phyloP scores from a whole-genome alignment of 2,888 invertebrate species.

The Falcaria lacertinaria region DNA sequence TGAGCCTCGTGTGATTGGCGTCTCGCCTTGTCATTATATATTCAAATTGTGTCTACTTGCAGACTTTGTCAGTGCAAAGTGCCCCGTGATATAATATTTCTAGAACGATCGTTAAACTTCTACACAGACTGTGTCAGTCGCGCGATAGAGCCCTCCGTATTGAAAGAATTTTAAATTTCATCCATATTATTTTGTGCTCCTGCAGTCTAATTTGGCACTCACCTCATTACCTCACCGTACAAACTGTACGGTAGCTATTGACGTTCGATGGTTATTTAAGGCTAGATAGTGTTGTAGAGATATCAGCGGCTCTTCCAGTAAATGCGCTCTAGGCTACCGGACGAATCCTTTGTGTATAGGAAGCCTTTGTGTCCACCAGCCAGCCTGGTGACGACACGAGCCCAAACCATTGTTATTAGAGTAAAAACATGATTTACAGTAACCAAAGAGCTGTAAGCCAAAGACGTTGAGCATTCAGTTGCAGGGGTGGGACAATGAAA shows the following conservation, averaged over 20 bases:
- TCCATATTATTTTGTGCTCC: too few relatives aligned
- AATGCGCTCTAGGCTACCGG: background rate
- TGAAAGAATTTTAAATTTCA: too few relatives aligned
- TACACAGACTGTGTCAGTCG: too few relatives aligned
- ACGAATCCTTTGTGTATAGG: background rate
- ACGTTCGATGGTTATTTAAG: background rate
- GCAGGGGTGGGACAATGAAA: slow-evolving; percentile 53
- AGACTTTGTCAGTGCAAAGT: background rate
- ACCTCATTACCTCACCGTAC: too few relatives aligned
- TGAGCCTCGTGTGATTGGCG: background rate
- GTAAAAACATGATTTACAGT: slow-evolving; percentile 13
- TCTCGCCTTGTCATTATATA: background rate
- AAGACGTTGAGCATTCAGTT: background rate
- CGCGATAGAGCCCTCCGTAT: too few relatives aligned
- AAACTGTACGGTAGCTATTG: too few relatives aligned
- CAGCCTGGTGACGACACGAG: slow-evolving; percentile 18
- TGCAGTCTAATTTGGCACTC: too few relatives aligned
- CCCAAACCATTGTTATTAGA: slow-evolving; percentile 17
- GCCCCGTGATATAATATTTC: background rate
- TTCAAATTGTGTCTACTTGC: background rate
- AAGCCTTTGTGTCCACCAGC: background rate
- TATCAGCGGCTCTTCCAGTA: background rate
- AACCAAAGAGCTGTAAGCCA: background rate
- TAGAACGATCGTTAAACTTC: background rate
- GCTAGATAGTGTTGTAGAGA: background rate